Evolutionary conservation across 2,797 vertebrate species (phyloP).

Genomic region (Brotula barbata): DNA sequence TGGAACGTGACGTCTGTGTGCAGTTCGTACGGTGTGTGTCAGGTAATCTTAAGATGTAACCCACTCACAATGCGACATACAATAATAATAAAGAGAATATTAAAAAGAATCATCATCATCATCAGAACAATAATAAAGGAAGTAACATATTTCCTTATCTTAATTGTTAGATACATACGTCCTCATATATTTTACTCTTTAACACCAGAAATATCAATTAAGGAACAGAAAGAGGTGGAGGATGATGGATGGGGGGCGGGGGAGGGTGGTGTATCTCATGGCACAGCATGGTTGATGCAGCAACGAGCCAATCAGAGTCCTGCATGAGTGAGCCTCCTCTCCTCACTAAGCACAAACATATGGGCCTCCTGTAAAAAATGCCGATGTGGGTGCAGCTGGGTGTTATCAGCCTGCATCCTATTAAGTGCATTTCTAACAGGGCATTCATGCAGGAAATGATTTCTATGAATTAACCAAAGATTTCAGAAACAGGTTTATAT

Average conservation of each 20-base stretch:
- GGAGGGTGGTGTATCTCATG: conserved; percentile 5
- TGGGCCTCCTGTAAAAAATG: conserved; percentile 44
- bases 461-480: no score
- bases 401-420: not conserved
- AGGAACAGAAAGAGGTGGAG: not conserved
- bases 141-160: no score
- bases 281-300: conserved; percentile 13
- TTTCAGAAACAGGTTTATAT: no score
- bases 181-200: not conserved
- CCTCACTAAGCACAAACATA: conserved; percentile 70
- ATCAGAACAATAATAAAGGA: no score
- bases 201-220: not conserved
- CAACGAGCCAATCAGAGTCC: conserved; percentile 70
- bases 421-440: not conserved
- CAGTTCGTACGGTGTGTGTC: no score
- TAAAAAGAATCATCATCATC: no score
- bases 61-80: no score
- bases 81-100: no score
- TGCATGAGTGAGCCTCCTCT: conserved; percentile 73
- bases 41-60: no score
- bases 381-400: conserved; percentile 28
- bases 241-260: not conserved
- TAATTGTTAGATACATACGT: no score
- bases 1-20: no score
- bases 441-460: no score